Evolutionary conservation across 2,113 vertebrate species (phyloP), one percentile per base, ranked within the genome.

Genomic region (Halichoerus grypus): DNA sequence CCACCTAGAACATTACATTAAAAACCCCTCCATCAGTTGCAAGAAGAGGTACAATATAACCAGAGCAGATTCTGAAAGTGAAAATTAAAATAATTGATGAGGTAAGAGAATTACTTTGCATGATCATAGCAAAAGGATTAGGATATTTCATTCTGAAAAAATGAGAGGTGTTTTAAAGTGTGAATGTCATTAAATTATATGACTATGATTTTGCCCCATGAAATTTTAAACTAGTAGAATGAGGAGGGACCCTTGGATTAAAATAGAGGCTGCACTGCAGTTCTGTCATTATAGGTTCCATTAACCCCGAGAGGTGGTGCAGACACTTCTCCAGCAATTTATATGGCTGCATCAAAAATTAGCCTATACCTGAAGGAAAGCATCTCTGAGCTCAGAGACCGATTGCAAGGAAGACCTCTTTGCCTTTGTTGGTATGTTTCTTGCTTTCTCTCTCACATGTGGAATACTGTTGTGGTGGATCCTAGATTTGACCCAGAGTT

Each of bases 21-120:
- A 91, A 96, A 79, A 86, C 14, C 59, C 76, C 55, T 85, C 28
- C 72, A n/a, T 95, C 31, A 83, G n/a, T 55, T 90, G 36, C 36
- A 90, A 83, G 39, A 51, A 86, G 81, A 57, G 11, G 7, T 63
- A 4, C 22, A 71, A 28, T n/a, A 2, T 93, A 67, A 81, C 18
- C 33, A 57, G 36, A 76, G 33, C 55, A 79, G 15, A 69, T 80
- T 46, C 24, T 79, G 14, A 42, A 61, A n/a, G 12, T 93, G 21
- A 67, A 51, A 26, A 82, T 74, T 65, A 61, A 94, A 97, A 80
- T 63, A 84, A 80, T 13, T 39, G 21, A 39, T 49, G 53, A 53
- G 11, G 31, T 79, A 76, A 82, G 31, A 93, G 51, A 88, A 87
- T 74, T 83, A n/a, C 28, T 18, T 63, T 36, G 49, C 33, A 19